Conservation (phyloP, 1,140 invertebrate species). For the Anastrepha obliqua region DNA sequence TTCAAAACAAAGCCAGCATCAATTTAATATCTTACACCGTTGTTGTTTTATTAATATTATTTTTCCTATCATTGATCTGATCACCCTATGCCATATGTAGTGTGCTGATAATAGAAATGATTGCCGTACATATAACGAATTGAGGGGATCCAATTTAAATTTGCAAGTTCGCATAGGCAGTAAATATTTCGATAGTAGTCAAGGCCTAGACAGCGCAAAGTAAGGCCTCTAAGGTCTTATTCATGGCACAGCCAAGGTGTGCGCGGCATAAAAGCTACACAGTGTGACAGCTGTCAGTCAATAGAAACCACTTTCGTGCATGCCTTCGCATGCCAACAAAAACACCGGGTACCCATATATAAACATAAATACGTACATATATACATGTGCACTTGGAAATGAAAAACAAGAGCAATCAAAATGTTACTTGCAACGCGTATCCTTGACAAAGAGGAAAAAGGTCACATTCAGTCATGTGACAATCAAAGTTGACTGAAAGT, state of each 20-base stretch:
- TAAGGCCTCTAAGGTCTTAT: too few species aligned
- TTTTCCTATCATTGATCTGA: too few species aligned
- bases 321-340: not conserved
- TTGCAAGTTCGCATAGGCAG: too few species aligned
- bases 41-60: too few species aligned
- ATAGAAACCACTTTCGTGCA: slow-evolving; percentile 5
- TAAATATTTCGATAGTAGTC: too few species aligned
- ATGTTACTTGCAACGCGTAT: slow-evolving; percentile 8
- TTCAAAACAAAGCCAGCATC: too few species aligned
- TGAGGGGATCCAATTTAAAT: too few species aligned
- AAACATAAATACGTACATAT: not conserved
- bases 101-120: too few species aligned
- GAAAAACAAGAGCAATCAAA: slow-evolving; percentile 34
- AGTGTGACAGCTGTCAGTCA: slow-evolving; percentile 53
- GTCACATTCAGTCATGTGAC: slow-evolving; percentile 42
- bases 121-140: too few species aligned
- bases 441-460: not conserved
- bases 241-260: not conserved
- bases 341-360: not conserved
- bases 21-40: too few species aligned
- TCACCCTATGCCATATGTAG: too few species aligned
- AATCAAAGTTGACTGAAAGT: slow-evolving; percentile 2
- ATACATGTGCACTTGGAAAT: not conserved
- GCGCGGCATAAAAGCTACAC: slow-evolving; percentile 16
- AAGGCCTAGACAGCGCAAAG: too few species aligned